Evolutionary conservation across 2,888 invertebrate genomes (phyloP).

Genomic region (Cheilosia variabilis): DNA sequence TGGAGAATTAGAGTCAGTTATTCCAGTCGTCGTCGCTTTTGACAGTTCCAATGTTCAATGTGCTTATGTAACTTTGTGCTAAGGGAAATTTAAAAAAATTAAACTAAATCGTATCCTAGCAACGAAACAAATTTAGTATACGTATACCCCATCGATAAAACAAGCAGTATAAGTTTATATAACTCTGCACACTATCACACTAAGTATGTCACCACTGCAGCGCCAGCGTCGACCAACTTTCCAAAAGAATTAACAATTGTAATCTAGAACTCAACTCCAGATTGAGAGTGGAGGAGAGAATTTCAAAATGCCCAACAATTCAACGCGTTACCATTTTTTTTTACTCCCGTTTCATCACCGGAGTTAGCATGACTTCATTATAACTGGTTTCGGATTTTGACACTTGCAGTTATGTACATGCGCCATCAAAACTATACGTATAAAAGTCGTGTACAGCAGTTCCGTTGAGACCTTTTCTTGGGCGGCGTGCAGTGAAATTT

Average conservation of each 20-base stretch:
- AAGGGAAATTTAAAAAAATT: no score
- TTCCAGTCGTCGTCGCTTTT: not conserved
- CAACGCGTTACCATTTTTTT: constrained; percentile 9
- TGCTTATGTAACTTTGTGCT: no score
- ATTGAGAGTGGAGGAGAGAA: constrained; percentile 41
- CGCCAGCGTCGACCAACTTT: constrained; percentile 40
- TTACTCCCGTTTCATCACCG: constrained; percentile 30
- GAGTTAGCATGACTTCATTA: constrained; percentile 58
- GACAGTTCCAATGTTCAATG: not conserved
- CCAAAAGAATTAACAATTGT: constrained; percentile 49
- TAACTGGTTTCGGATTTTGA: constrained; percentile 67
- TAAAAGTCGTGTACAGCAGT: constrained; percentile 12
- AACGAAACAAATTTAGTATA: not conserved
- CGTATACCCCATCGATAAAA: no score
- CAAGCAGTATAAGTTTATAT: not conserved
- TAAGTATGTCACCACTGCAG: constrained; percentile 59
- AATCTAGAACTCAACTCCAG: constrained; percentile 60
- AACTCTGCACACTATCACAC: not conserved
- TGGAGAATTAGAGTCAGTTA: not conserved
- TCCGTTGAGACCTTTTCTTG: constrained; percentile 11
- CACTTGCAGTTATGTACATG: constrained; percentile 50
- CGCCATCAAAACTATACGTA: not conserved
- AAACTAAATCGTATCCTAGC: no score
- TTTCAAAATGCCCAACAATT: constrained; percentile 54
- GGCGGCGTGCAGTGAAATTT: constrained; percentile 14